Percentiles rank a stretch among this genome's conserved stretches.
Evolutionary conservation across 64 coral and sea anemone species (phyloP).

Genomic region (Acropora tenuis): DNA sequence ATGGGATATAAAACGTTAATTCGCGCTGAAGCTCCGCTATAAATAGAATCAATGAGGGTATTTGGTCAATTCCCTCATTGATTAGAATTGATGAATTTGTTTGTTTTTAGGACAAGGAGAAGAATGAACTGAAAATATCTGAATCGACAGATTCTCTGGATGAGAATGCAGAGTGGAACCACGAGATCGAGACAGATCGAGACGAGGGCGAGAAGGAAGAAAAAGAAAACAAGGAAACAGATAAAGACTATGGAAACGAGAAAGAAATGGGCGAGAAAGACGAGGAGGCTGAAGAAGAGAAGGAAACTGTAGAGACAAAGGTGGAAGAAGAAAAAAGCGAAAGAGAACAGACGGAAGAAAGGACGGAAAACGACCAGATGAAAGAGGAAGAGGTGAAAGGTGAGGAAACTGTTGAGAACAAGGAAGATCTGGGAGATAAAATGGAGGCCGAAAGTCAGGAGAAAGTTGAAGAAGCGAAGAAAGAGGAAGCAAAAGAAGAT

Average conservation of each 20-base stretch:
- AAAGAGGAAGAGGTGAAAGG: conserved; percentile 8
- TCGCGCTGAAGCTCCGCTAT: too few relatives aligned
- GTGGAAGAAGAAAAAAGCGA: background rate
- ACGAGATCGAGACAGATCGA: background rate
- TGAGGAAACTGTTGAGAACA: conserved; percentile 21
- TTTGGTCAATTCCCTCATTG: too few relatives aligned
- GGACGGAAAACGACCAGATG: conserved; percentile 37
- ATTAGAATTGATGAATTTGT: background rate
- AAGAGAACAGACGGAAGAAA: conserved; percentile 9
- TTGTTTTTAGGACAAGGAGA: conserved; percentile 37
- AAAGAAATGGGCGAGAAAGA: background rate
- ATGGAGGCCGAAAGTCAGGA: conserved; percentile 18
- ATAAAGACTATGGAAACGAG: background rate
- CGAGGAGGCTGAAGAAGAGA: conserved; percentile 29
- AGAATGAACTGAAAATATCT: conserved; percentile 29
- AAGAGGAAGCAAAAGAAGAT: conserved; percentile 13
- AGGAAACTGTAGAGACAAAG: conserved; percentile 14
- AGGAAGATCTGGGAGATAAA: background rate
- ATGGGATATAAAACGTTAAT: too few relatives aligned
- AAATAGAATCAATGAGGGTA: too few relatives aligned
- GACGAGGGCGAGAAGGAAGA: background rate
- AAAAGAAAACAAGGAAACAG: background rate
- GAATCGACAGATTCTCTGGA: conserved; percentile 22
- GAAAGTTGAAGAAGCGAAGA: conserved; percentile 13
- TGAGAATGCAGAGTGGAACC: conserved; percentile 21